A percentile compares a stretch with the other conserved stretches of the same genome.
phyloP scores from a whole-genome alignment of 2,113 vertebrate species.

The Raja brachyura region DNA sequence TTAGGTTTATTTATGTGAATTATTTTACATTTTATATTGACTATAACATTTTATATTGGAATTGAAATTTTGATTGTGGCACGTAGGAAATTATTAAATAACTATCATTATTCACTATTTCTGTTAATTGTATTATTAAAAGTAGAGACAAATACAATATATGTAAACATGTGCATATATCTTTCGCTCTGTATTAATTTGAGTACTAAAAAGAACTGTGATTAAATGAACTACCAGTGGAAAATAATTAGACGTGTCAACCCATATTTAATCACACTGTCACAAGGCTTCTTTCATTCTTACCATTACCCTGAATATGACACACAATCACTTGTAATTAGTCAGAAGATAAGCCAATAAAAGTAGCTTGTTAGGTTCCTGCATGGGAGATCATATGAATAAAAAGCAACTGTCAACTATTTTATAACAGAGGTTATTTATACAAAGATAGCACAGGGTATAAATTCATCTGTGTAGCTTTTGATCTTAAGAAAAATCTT shows the following conservation, averaged over 20 bases:
- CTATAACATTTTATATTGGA: not conserved
- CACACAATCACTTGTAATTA: not conserved
- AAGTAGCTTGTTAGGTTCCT: not conserved
- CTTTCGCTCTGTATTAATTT: not conserved
- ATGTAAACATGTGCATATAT: not conserved
- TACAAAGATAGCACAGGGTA: too few species aligned
- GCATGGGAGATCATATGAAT: not conserved
- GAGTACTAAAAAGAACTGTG: not conserved
- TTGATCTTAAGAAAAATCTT: too few species aligned
- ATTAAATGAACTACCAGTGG: not conserved
- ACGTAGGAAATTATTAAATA: not conserved
- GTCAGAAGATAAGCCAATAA: not conserved
- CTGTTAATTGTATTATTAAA: not conserved
- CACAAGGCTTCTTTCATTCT: not conserved
- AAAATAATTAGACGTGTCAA: not conserved
- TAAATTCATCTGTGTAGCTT: too few species aligned
- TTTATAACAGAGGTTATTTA: too few species aligned
- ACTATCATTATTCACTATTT: not conserved
- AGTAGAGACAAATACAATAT: not conserved
- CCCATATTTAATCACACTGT: not conserved
- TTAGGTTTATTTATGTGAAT: not conserved
- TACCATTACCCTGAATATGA: not conserved
- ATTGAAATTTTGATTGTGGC: not conserved
- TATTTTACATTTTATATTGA: not conserved
- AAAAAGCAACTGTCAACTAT: too few species aligned